phyloP scores from a whole-genome alignment of 2,797 vertebrate species.

The Antrozous pallidus region DNA sequence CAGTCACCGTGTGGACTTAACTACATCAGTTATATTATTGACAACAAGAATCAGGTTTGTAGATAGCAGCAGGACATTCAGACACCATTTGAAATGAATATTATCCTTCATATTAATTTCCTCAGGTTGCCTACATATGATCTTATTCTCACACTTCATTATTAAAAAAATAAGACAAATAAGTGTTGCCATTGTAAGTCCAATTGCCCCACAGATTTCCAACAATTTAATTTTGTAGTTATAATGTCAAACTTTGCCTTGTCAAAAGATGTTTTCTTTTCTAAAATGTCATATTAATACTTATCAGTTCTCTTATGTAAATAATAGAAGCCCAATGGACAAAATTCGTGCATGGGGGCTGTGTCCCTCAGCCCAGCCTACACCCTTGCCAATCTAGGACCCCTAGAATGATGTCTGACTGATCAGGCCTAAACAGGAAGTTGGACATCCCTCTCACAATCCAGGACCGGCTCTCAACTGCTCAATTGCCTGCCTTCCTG shows the following conservation, averaged over 20 bases:
- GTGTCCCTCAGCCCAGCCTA: too few species aligned
- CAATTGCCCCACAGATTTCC: background rate
- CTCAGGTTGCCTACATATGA: background rate
- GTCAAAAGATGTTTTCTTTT: background rate
- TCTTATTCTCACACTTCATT: constrained; percentile 16
- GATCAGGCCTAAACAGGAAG: too few species aligned
- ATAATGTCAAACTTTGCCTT: background rate
- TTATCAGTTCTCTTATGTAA: constrained; percentile 34
- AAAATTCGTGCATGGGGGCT: too few species aligned
- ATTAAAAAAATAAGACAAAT: background rate
- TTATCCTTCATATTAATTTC: constrained; percentile 47
- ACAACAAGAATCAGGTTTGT: constrained; percentile 59
- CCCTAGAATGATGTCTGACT: too few species aligned
- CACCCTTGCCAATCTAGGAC: too few species aligned
- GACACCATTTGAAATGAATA: constrained; percentile 52
- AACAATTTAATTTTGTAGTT: constrained; percentile 23
- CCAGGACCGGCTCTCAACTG: too few species aligned
- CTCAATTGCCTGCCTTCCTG: too few species aligned
- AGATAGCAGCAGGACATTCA: constrained; percentile 47
- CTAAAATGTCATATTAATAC: constrained; percentile 34
- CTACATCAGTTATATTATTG: constrained; percentile 37
- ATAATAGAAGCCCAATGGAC: background rate
- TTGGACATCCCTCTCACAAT: too few species aligned
- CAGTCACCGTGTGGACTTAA: background rate
- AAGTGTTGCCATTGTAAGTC: background rate